phyloP scores from a whole-genome alignment of 2,888 invertebrate genomes.

The Epinotia nisella region DNA sequence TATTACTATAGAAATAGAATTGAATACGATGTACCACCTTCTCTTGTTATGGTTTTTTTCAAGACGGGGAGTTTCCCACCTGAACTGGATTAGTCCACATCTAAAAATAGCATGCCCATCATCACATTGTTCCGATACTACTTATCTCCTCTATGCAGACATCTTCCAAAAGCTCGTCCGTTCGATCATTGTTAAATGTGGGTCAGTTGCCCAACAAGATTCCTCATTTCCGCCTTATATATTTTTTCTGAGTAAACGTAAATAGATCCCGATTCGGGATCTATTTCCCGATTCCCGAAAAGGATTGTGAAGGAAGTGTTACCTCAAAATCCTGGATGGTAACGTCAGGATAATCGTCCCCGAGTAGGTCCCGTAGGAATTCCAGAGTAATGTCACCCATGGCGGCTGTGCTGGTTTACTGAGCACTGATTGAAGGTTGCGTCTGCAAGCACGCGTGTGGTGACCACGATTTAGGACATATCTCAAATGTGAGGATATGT shows the following conservation, averaged over 20 bases:
- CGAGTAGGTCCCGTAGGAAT: constrained; percentile 82
- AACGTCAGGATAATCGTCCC: constrained; percentile 83
- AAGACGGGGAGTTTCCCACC: too few species aligned
- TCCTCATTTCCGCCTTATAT: background rate
- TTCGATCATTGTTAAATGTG: background rate
- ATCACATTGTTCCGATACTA: too few species aligned
- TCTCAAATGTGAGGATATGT: background rate
- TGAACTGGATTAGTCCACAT: too few species aligned
- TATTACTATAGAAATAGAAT: too few species aligned
- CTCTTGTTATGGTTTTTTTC: too few species aligned
- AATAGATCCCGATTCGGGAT: too few species aligned
- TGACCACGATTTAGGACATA: constrained; percentile 37
- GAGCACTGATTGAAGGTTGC: constrained; percentile 19
- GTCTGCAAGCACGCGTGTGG: constrained; percentile 8
- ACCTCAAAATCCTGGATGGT: constrained; percentile 84
- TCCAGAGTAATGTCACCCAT: constrained; percentile 82
- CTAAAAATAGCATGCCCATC: too few species aligned
- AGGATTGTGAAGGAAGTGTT: too few species aligned
- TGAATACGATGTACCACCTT: too few species aligned
- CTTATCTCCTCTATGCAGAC: too few species aligned
- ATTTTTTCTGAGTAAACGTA: background rate
- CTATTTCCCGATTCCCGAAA: too few species aligned
- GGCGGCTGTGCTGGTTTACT: constrained; percentile 42
- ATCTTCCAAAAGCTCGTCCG: background rate
- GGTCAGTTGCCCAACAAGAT: background rate